phyloP scores from a whole-genome alignment of 1,140 invertebrate genomes.

The Triops longicaudatus region DNA sequence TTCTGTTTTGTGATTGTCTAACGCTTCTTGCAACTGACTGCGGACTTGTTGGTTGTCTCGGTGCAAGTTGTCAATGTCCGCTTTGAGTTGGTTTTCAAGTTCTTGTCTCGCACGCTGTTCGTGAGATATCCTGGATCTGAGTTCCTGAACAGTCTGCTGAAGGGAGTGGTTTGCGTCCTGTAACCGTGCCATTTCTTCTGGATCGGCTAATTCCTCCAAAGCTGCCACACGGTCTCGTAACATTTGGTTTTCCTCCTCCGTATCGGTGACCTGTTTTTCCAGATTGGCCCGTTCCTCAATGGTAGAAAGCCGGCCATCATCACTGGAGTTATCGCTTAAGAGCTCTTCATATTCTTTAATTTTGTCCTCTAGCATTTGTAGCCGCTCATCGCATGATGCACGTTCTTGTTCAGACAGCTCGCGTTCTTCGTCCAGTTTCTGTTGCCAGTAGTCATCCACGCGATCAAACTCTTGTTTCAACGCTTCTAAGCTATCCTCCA shows the following conservation, averaged over 20 bases:
- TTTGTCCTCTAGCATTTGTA: conserved; percentile 59
- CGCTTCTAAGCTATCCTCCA: conserved; percentile 61
- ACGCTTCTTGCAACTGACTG: not conserved
- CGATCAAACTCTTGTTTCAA: conserved; percentile 65
- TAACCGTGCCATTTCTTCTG: conserved; percentile 13
- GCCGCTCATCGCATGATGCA: conserved; percentile 63
- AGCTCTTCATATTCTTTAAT: conserved; percentile 72
- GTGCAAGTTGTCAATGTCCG: not conserved
- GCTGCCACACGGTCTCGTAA: conserved; percentile 5
- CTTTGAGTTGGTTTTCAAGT: not conserved
- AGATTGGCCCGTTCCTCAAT: conserved; percentile 64
- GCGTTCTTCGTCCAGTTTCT: conserved; percentile 66
- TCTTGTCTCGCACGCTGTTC: not conserved
- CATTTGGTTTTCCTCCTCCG: conserved; percentile 25
- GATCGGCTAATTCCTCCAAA: conserved; percentile 19
- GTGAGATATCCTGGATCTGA: not conserved
- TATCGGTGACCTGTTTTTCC: conserved; percentile 51
- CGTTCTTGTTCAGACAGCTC: conserved; percentile 64
- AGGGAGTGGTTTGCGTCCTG: not conserved
- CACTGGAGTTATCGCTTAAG: conserved; percentile 43
- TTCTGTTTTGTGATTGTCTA: not conserved
- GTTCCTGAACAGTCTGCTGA: not conserved
- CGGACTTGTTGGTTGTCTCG: not conserved
- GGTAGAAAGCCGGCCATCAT: conserved; percentile 51
- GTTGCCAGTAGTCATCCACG: conserved; percentile 74